A percentile compares a stretch with the other conserved stretches of the same genome.
Evolutionary conservation across 2,797 vertebrate species (phyloP).

Genomic region (Buphagus erythrorhynchus): DNA sequence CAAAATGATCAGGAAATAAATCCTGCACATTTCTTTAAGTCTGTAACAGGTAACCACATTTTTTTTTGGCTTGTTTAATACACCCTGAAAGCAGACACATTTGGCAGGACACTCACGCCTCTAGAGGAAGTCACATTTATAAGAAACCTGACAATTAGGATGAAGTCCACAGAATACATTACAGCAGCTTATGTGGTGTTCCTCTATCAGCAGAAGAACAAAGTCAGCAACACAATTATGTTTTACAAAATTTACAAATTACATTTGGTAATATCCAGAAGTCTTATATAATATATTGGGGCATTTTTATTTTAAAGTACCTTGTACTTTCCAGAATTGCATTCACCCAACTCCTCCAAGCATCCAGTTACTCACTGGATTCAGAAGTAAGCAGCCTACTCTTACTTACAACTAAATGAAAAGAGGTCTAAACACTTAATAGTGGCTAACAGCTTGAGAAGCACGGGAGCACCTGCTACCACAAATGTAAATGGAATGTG

Average conservation of each 20-base stretch:
- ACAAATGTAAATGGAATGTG: background rate
- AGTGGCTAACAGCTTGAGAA: background rate
- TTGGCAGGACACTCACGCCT: background rate
- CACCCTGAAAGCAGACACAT: background rate
- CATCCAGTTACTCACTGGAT: background rate
- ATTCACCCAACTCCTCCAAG: background rate
- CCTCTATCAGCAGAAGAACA: background rate
- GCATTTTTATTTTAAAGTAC: background rate
- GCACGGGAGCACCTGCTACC: background rate
- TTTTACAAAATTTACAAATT: too few relatives aligned
- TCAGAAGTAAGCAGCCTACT: background rate
- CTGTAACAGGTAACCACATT: background rate
- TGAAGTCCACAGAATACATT: background rate
- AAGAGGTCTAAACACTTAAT: background rate
- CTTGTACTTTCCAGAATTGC: background rate
- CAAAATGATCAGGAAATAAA: background rate
- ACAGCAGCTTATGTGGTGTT: background rate
- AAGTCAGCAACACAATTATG: background rate
- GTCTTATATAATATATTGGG: background rate
- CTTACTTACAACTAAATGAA: background rate
- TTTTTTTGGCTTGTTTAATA: background rate
- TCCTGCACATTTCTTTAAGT: background rate
- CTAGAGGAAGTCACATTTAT: background rate
- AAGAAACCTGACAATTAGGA: background rate
- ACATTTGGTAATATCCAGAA: background rate